Evolutionary conservation across 92 coral and sea anemone species (phyloP).

Genomic region (Pocillopora grandis): DNA sequence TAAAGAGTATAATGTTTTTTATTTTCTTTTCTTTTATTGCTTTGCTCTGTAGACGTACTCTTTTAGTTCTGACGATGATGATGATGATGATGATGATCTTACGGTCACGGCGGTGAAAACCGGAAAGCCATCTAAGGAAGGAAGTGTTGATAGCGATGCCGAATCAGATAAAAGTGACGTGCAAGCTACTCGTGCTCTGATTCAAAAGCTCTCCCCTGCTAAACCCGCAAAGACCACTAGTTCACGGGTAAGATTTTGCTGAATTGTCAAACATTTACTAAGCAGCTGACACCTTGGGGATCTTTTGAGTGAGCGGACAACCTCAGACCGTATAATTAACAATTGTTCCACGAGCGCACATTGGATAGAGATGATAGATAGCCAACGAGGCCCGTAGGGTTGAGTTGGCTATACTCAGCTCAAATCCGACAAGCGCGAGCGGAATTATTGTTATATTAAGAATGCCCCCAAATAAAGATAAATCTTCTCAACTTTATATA

Average conservation of each 20-base stretch:
- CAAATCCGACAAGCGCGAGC: too few species aligned
- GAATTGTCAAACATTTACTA: too few species aligned
- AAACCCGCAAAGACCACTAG: constrained; percentile 34
- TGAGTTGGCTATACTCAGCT: too few species aligned
- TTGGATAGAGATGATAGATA: too few species aligned
- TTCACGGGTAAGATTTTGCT: not conserved
- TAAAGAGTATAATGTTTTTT: not conserved
- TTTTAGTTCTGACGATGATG: constrained; percentile 44
- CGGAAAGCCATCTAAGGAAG: not conserved
- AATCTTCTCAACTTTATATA: too few species aligned
- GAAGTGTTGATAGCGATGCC: constrained; percentile 6
- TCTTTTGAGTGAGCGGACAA: too few species aligned
- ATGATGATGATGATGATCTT: constrained; percentile 40
- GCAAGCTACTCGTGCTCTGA: constrained; percentile 60
- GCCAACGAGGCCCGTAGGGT: too few species aligned
- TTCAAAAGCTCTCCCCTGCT: constrained; percentile 63
- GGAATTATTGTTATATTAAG: too few species aligned
- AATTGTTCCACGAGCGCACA: too few species aligned
- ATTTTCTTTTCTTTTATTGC: not conserved
- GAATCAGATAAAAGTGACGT: constrained; percentile 60
- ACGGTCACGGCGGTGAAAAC: not conserved
- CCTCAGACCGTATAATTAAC: too few species aligned
- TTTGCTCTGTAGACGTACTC: constrained; percentile 1
- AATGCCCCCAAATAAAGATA: too few species aligned
- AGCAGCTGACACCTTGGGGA: too few species aligned